Evolutionary conservation across 2,888 invertebrate species (phyloP).

Genomic region (Theretra japonica): DNA sequence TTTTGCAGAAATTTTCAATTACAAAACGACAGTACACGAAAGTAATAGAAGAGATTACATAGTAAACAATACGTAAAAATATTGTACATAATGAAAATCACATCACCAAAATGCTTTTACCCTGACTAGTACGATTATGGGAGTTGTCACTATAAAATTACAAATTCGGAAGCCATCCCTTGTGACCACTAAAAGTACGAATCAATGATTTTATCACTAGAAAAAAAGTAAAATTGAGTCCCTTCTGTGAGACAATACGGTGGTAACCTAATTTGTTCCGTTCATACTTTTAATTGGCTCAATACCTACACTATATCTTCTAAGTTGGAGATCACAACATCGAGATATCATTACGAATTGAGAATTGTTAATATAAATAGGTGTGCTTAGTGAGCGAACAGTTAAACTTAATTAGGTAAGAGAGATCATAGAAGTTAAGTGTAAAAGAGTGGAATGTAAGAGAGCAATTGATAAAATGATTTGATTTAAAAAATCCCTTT

Average conservation of each 20-base stretch:
- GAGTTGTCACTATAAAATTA: slow-evolving; percentile 37
- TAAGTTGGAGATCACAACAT: slow-evolving; percentile 59
- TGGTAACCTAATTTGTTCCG: slow-evolving; percentile 20
- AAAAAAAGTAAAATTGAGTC: background rate
- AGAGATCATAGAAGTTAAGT: background rate
- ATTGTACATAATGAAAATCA: slow-evolving; percentile 27
- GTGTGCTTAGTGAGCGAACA: slow-evolving; percentile 17
- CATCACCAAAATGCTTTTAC: slow-evolving; percentile 40
- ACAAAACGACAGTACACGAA: slow-evolving; percentile 8
- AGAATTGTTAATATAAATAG: slow-evolving; percentile 1
- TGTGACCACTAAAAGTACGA: slow-evolving; percentile 49
- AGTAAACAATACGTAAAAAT: background rate
- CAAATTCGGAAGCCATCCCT: slow-evolving; percentile 56
- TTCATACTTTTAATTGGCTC: slow-evolving; percentile 50
- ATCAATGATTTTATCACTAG: slow-evolving; percentile 28
- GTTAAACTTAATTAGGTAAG: background rate
- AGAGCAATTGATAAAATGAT: background rate
- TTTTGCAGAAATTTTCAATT: background rate
- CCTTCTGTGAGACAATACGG: background rate
- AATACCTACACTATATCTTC: slow-evolving; percentile 51
- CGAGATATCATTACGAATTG: slow-evolving; percentile 31
- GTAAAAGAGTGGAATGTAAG: background rate
- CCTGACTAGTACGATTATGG: slow-evolving; percentile 48
- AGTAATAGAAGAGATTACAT: background rate
- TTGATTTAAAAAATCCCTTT: background rate